Evolutionary conservation across 1,140 invertebrate genomes (phyloP).

Genomic region (Belonocnema kinseyi): DNA sequence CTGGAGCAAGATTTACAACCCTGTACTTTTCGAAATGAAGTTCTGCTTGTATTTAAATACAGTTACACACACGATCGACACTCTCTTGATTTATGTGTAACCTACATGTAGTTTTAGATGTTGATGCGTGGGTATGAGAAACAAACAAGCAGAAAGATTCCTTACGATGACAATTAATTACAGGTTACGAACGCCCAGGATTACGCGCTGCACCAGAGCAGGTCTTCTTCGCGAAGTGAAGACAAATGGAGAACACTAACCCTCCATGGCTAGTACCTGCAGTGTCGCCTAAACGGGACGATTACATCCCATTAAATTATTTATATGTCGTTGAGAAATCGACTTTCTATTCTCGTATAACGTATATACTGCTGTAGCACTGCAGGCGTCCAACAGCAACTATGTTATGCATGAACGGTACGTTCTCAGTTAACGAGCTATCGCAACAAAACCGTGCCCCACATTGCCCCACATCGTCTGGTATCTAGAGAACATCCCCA

Average conservation of each 20-base stretch:
- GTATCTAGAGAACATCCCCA: slow-evolving; percentile 33
- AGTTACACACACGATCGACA: no score
- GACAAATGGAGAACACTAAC: slow-evolving; percentile 29
- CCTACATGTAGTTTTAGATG: no score
- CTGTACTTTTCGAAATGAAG: no score
- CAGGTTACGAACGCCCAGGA: not conserved
- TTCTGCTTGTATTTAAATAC: no score
- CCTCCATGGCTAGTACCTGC: slow-evolving; percentile 14
- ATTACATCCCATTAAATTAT: slow-evolving; percentile 64
- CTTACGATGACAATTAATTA: slow-evolving; percentile 23
- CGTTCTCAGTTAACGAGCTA: slow-evolving; percentile 62
- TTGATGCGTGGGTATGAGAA: no score
- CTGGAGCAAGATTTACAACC: no score
- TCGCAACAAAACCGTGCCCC: slow-evolving; percentile 49
- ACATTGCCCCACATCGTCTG: slow-evolving; percentile 25
- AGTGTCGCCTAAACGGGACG: slow-evolving; percentile 44
- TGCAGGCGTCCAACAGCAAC: slow-evolving; percentile 44
- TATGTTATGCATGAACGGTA: slow-evolving; percentile 56
- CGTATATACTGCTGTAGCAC: slow-evolving; percentile 16
- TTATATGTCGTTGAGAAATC: slow-evolving; percentile 58
- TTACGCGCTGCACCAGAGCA: slow-evolving; percentile 12
- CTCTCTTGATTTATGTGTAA: no score
- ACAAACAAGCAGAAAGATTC: not conserved
- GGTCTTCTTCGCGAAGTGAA: slow-evolving; percentile 10
- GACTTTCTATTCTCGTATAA: slow-evolving; percentile 60